Conservation (phyloP, 2,113 vertebrate genomes). For the Bubo scandiacus region DNA sequence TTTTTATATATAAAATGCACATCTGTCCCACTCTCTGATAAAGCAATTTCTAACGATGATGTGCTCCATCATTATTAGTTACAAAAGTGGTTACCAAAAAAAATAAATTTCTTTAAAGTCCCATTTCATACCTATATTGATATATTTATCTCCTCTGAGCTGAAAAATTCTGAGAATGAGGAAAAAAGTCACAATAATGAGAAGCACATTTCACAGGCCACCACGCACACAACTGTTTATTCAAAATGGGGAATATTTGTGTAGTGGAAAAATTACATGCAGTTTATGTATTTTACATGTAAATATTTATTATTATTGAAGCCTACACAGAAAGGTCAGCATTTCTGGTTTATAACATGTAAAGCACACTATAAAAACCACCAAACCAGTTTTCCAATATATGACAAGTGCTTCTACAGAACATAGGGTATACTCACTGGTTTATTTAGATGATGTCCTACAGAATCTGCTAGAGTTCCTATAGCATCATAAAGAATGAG, state of each 20-base stretch:
- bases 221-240: not conserved
- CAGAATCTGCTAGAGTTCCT: conserved; percentile 94
- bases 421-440: conserved; percentile 79
- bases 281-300: not conserved
- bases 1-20: not conserved
- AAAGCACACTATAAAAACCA: not conserved
- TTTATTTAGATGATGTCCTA: conserved; percentile 97
- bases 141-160: not conserved
- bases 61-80: not conserved
- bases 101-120: not conserved
- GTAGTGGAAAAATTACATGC: not conserved
- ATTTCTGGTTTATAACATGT: not conserved
- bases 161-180: not conserved
- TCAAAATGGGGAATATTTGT: not conserved
- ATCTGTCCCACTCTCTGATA: not conserved
- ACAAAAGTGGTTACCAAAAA: not conserved
- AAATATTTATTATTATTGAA: not conserved
- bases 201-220: not conserved
- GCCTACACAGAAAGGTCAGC: not conserved
- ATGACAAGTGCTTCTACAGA: not conserved
- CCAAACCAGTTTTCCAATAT: not conserved
- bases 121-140: not conserved
- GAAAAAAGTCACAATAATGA: not conserved
- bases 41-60: not conserved
- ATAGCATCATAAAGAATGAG: conserved; percentile 97